These are phyloP conservation scores for Lepidotrigona ventralis DNA, from an alignment of 1,140 invertebrate species.

Conservation along the genomic window DNA sequence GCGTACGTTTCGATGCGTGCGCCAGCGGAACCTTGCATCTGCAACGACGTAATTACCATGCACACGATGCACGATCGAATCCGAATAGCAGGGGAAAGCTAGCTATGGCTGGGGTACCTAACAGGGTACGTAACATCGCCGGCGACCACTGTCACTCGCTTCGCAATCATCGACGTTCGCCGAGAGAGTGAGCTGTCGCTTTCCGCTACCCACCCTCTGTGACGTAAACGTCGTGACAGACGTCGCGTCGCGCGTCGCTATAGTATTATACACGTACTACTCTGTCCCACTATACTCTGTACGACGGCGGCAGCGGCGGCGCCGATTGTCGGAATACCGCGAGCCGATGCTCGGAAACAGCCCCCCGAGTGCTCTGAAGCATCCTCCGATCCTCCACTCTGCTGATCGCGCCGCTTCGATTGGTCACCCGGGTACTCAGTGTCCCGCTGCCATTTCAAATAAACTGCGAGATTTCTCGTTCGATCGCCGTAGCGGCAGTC, in stretches of 20 bases:
- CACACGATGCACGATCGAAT: conserved; percentile 9
- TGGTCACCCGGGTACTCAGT: neutral
- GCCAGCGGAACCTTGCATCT: neutral
- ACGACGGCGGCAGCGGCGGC: too few species aligned
- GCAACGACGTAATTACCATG: too few species aligned
- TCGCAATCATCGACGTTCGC: conserved; percentile 21
- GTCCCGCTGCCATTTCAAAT: neutral
- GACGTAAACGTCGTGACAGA: conserved; percentile 4
- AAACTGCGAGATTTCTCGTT: neutral
- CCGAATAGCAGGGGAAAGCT: conserved; percentile 3
- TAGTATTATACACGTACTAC: too few species aligned
- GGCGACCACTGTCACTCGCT: neutral
- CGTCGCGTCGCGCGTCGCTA: neutral
- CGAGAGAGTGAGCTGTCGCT: neutral
- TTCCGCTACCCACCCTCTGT: neutral
- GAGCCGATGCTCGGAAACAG: conserved; percentile 16
- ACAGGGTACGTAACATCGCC: neutral
- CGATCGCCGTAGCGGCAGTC: neutral
- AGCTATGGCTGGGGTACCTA: too few species aligned
- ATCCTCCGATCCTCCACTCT: neutral
- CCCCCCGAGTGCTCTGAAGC: conserved; percentile 3
- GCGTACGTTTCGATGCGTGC: conserved; percentile 3
- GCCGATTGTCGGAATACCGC: neutral
- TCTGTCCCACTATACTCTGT: too few species aligned
- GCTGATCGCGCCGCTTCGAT: neutral